Percentiles rank a stretch among this genome's conserved stretches.
Conservation (phyloP, 2,888 invertebrate genomes). For the Lomographa bimaculata region DNA sequence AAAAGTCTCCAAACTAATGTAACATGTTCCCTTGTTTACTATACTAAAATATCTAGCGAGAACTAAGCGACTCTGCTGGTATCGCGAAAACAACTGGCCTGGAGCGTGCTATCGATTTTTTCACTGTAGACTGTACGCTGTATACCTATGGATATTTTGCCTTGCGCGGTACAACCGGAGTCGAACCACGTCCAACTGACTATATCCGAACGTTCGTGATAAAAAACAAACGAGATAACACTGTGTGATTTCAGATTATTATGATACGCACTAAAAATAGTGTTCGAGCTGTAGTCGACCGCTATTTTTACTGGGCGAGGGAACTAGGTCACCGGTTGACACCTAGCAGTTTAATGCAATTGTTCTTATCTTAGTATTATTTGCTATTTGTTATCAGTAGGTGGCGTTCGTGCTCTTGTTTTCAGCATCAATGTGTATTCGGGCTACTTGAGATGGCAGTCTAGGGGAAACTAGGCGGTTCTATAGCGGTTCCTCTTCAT, state of each 20-base stretch:
- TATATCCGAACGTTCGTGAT: conserved; percentile 31
- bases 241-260: conserved; percentile 65
- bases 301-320: conserved; percentile 79
- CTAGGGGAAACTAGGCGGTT: no score
- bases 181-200: conserved; percentile 17
- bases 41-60: conserved; percentile 68
- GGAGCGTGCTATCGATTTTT: conserved; percentile 49
- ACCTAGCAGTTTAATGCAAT: conserved; percentile 46
- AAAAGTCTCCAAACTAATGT: conserved; percentile 44
- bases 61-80: conserved; percentile 65
- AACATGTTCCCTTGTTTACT: conserved; percentile 80
- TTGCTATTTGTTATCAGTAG: conserved; percentile 38
- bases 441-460: no score
- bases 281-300: conserved; percentile 77
- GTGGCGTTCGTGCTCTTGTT: conserved; percentile 36
- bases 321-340: conserved; percentile 74
- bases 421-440: neutral
- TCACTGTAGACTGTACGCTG: conserved; percentile 39
- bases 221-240: conserved; percentile 53
- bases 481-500: no score
- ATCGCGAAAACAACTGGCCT: conserved; percentile 55
- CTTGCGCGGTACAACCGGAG: conserved; percentile 54
- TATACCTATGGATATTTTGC: conserved; percentile 48
- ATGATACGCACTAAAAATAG: conserved; percentile 79
- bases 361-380: conserved; percentile 45